Conservation (phyloP, 2,888 invertebrate genomes). For the Syrista parreyssii region DNA sequence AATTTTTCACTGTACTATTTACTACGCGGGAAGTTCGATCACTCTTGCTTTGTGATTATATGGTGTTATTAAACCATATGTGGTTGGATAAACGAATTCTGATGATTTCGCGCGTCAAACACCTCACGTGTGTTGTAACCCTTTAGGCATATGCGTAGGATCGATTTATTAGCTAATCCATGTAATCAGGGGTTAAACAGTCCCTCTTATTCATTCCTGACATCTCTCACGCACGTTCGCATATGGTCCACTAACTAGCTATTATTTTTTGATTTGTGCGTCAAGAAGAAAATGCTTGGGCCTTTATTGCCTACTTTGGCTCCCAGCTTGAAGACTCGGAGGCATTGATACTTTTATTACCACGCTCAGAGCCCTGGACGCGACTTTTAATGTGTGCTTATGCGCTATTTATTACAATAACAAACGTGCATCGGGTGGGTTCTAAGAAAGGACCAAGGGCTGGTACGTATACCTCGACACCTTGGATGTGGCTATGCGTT, state of each 20-base stretch:
- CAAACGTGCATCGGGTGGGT: conserved; percentile 15
- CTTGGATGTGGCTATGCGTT: not conserved
- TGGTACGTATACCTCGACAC: not conserved
- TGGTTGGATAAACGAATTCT: not conserved
- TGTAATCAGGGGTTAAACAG: conserved; percentile 36
- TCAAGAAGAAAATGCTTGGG: conserved; percentile 19
- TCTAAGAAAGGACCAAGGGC: not conserved
- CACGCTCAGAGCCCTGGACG: conserved; percentile 11
- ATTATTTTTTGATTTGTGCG: conserved; percentile 52
- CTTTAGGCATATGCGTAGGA: conserved; percentile 11
- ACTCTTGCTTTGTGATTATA: not conserved
- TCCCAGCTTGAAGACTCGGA: conserved; percentile 12
- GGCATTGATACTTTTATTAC: conserved; percentile 43
- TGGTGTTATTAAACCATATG: not conserved
- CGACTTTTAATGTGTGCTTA: conserved; percentile 34
- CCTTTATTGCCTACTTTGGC: conserved; percentile 36
- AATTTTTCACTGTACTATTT: not conserved
- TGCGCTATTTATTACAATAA: conserved; percentile 39
- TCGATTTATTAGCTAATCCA: conserved; percentile 43
- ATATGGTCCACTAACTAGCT: conserved; percentile 40
- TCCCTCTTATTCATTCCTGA: conserved; percentile 28
- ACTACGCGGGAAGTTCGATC: not conserved
- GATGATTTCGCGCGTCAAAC: not conserved
- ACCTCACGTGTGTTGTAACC: not conserved
- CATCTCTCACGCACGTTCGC: conserved; percentile 34